Base-by-base conservation (phyloP, 37 sponge, comb jelly and placozoan genomes). In the Chondrilla cf. caribensis region DNA sequence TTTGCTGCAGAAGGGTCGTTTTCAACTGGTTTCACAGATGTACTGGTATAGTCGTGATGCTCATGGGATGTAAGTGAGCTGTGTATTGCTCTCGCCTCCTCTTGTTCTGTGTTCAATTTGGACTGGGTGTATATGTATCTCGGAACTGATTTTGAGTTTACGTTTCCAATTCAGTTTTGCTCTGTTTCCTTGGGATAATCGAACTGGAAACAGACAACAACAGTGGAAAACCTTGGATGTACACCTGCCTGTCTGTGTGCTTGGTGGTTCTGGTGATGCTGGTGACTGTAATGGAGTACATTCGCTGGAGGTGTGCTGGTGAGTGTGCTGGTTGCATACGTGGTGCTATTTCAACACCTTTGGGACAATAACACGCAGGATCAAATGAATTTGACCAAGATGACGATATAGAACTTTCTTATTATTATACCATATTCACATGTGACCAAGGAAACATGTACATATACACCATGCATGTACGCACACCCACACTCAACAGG, bases 1-100 rank as follows among this genome's bases (percentile, higher is more conserved):
- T n/a, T n/a, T n/a, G n/a, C n/a, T 73, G 25, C 25, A 73, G 76
- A 24, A 19, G 76, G 15, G 40, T 39, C 11, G 44, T 24, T 21
- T 73, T 73, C 76, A 73, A 73, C 76, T 73, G 76, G 76, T 1
- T 37, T 25, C 76, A 73, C 41, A 37, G 76, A 22, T 73, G 76
- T 25, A 32, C 36, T 2, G 76, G 76, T 4, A 1, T 37, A 39
- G 44, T 19, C 2, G 41, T 73, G 25, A 2, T 73, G 21, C 24
- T 38, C 3, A 25, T 40, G 21, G 76, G 76, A 38, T 39, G 76
- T 73, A 25, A 47, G 51, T 47, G 6, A 11, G 51, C 9, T 47
- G 6, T 47, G 51, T 47, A 47, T 47, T 47, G 9, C 11, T 14
- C 51, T 47, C 9, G 51, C 51, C 9, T 6, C 11, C 11, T 47